Conservation (phyloP, 2,113 vertebrate species). For the Poeciliopsis retropinna region DNA sequence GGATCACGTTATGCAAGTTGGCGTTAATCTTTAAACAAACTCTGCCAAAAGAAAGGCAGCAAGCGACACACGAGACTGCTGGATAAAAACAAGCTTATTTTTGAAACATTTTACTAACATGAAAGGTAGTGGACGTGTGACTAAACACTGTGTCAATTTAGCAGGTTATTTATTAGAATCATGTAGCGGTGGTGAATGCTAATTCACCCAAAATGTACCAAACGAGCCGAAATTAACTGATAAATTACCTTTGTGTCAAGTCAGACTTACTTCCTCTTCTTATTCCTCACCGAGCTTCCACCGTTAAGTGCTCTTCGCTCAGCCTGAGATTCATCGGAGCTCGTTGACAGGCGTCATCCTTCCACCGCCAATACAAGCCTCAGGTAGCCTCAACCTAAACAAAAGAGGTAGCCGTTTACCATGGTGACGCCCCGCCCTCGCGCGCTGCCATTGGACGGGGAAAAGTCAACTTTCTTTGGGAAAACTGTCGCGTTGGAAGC, state of each 20-base stretch:
- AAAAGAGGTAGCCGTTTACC: conserved; percentile 38
- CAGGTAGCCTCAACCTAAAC: conserved; percentile 37
- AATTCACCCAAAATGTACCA: conserved; percentile 2
- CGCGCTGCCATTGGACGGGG: conserved; percentile 44
- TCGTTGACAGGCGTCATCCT: conserved; percentile 59
- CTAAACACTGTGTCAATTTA: background rate
- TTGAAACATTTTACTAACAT: background rate
- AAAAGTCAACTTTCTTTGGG: background rate
- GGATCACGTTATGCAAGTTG: conserved; percentile 13
- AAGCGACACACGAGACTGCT: conserved; percentile 12
- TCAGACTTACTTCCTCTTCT: background rate
- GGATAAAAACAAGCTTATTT: conserved; percentile 13
- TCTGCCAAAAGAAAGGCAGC: conserved; percentile 1
- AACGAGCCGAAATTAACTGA: background rate
- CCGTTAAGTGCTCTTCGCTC: conserved; percentile 4
- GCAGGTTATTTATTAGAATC: conserved; percentile 1
- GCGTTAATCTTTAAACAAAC: conserved; percentile 25
- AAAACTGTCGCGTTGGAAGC: conserved; percentile 54
- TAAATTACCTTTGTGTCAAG: background rate
- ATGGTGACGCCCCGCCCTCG: conserved; percentile 66
- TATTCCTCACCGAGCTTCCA: background rate
- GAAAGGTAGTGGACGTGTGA: background rate
- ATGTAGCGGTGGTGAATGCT: background rate
- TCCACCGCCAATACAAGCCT: conserved; percentile 21
- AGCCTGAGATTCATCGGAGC: conserved; percentile 13